Base-by-base conservation (phyloP, 1,140 invertebrate genomes). In the Brachionus rotundiformis region DNA sequence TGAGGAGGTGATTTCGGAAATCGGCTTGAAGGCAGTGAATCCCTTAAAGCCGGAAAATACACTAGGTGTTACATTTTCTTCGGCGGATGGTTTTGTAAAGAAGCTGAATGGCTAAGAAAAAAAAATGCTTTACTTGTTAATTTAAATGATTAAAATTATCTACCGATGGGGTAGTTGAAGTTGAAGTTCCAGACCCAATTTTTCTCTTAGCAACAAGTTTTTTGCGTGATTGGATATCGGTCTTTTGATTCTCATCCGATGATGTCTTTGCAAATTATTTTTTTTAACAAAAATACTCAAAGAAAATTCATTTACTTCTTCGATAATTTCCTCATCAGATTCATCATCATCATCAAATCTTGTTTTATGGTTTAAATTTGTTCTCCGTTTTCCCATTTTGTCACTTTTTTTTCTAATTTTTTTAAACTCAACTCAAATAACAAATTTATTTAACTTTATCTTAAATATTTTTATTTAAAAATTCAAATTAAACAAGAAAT, bases 301-400 rank as follows among this genome's bases (percentile, higher is more conserved):
- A 16, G 5, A 16, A 27, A 44, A 7, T 31, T 23, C 23, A 23
- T 16, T 77, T 31, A 79, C 36, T 25, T 79, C 47, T 79, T 79
- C 47, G 13, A 79, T 49, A 13, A 31, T 11, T 39, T 79, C 68
- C 10, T 73, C 68, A 27, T 44, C 29, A 10, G 49, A 47, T 33
- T 59, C 76, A 5, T 39, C 33, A 23, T 79, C 76, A 36, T 23
- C 29, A 23, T 33, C 13, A 11, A 36, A 54, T 79, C 13, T 54
- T 1, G 11, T 19, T 63, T 61, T 79, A 27, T 79, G 76, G 0
- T 2, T 1, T 7, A 79, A 3, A 59, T 79, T 41, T 5, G 27
- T 39, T 54, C 76, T 54, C 11, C 76, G 29, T 79, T 79, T 79
- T 23, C 76, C 76, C 76, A 79, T 79, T 61, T 79, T 79, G 47